Conservation (phyloP, 2,888 invertebrate genomes). For the Protonemura montana region DNA sequence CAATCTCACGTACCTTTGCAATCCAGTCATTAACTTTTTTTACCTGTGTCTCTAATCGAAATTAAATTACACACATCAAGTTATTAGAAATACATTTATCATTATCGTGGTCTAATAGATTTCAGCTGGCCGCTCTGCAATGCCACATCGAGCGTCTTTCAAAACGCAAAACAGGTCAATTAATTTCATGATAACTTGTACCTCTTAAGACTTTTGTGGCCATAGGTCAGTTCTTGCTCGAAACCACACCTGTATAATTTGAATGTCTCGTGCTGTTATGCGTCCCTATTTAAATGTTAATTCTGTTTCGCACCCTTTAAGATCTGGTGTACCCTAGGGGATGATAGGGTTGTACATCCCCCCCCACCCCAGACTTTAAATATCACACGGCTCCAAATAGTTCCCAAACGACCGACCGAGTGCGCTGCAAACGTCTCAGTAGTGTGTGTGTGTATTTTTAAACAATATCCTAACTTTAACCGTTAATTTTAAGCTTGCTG, state of each 20-base stretch:
- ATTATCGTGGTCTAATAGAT: background rate
- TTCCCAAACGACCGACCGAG: background rate
- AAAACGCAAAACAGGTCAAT: background rate
- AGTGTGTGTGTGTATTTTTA: background rate
- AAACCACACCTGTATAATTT: background rate
- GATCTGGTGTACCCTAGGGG: background rate
- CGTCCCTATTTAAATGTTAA: background rate
- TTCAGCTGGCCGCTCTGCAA: background rate
- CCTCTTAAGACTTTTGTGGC: background rate
- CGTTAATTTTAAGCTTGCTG: no score
- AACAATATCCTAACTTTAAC: no score
- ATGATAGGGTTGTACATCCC: background rate
- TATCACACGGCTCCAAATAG: background rate
- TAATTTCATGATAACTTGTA: background rate
- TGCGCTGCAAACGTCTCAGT: background rate
- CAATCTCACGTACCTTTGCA: background rate
- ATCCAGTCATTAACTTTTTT: background rate
- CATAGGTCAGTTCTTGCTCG: background rate
- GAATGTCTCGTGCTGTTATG: background rate
- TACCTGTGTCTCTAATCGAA: background rate
- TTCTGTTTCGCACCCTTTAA: background rate
- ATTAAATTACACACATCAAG: background rate
- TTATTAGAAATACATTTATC: background rate
- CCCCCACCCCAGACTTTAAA: background rate
- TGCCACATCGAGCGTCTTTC: background rate